Percentiles rank a stretch among this genome's conserved stretches.
These are phyloP conservation scores for Hirtodrosophila duncani DNA, from an alignment of 2,888 invertebrate species.

Conservation along the genomic window DNA sequence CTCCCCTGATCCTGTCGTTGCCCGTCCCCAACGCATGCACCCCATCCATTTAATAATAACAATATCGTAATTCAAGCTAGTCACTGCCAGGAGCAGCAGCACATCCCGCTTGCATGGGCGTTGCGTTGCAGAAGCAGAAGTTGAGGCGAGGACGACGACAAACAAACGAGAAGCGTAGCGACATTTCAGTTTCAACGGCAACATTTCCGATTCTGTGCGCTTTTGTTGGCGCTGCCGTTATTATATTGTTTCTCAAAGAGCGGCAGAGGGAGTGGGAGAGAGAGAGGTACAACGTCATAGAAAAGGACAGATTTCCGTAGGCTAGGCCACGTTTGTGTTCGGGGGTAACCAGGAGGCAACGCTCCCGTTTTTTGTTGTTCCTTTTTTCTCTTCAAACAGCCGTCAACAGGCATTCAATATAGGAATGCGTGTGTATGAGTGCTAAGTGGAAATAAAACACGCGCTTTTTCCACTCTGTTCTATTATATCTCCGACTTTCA, in stretches of 20 bases:
- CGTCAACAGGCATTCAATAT: conserved; percentile 69
- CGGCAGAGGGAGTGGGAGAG: conserved; percentile 4
- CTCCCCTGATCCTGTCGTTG: conserved; percentile 6
- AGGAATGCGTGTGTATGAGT: conserved; percentile 37
- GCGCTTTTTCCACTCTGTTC: conserved; percentile 61
- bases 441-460: conserved; percentile 72
- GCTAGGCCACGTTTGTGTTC: too few relatives aligned
- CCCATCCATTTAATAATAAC: conserved; percentile 74
- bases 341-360: conserved; percentile 31
- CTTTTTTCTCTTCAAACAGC: conserved; percentile 47
- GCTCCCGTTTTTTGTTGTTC: neutral
- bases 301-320: conserved; percentile 5
- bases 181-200: conserved; percentile 77
- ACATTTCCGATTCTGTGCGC: conserved; percentile 76
- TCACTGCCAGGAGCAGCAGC: conserved; percentile 52
- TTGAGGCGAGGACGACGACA: conserved; percentile 12
- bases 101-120: conserved; percentile 39
- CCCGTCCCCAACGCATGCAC: conserved; percentile 27
- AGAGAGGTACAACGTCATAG: neutral
- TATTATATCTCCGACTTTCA: conserved; percentile 38
- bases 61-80: conserved; percentile 75
- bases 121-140: conserved; percentile 14
- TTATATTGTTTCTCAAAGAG: conserved; percentile 58
- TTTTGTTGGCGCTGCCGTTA: conserved; percentile 56
- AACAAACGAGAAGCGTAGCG: conserved; percentile 45